Percentiles rank a stretch among this genome's conserved stretches.
These are phyloP conservation scores for Drosophila miranda DNA, from an alignment of 1,140 invertebrate genomes.

Conservation along the genomic window DNA sequence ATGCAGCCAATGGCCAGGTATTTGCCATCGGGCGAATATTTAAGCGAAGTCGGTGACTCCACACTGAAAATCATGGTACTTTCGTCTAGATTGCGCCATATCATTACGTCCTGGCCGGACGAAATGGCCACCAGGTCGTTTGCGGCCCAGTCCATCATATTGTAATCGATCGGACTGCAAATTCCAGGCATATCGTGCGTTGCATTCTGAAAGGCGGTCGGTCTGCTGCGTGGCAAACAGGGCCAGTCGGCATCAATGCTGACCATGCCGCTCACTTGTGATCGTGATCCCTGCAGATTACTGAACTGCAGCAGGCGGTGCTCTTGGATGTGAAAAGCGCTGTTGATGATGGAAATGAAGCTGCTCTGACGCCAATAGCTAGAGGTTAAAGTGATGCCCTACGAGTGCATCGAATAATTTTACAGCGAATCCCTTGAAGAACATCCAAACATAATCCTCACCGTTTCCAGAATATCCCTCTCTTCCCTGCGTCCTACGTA, in stretches of 20 bases:
- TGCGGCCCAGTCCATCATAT: slow-evolving; percentile 74
- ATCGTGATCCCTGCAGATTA: slow-evolving; percentile 11
- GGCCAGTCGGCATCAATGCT: slow-evolving; percentile 59
- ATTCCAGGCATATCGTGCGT: slow-evolving; percentile 71
- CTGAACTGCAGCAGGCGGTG: slow-evolving; percentile 63
- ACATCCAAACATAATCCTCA: slow-evolving; percentile 10
- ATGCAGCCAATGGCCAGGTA: slow-evolving; percentile 68
- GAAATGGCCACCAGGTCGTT: slow-evolving; percentile 69
- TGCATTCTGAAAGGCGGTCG: slow-evolving; percentile 57
- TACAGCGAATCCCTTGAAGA: too few relatives aligned
- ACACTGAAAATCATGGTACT: slow-evolving; percentile 69
- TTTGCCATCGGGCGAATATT: slow-evolving; percentile 64
- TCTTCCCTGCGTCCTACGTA: slow-evolving; percentile 42
- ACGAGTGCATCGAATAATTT: neutral
- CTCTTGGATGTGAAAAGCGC: slow-evolving; percentile 44
- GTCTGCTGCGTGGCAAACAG: slow-evolving; percentile 59
- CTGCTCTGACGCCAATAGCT: slow-evolving; percentile 68
- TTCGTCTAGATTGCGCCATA: slow-evolving; percentile 64
- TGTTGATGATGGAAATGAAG: slow-evolving; percentile 49
- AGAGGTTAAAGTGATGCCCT: slow-evolving; percentile 22
- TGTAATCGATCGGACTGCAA: slow-evolving; percentile 45
- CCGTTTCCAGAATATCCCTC: slow-evolving; percentile 63
- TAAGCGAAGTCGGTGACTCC: slow-evolving; percentile 51
- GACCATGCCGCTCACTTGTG: neutral
- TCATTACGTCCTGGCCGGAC: slow-evolving; percentile 63